Base-by-base conservation (phyloP, 2,113 vertebrate species). In the Pangasianodon gigas region DNA sequence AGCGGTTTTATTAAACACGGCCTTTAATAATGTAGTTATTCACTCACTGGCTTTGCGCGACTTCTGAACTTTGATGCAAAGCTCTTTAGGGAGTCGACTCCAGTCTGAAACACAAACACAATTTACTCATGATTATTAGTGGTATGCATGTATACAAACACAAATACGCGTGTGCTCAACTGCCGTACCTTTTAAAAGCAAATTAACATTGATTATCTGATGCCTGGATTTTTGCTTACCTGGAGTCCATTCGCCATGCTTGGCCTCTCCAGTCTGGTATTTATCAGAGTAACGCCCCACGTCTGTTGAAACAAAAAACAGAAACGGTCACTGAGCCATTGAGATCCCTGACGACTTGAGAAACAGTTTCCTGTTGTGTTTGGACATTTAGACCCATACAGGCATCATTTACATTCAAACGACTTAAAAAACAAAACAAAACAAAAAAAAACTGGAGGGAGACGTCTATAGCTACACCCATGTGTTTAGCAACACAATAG, bases 271-370 rank as follows among this genome's bases (percentile, higher is more conserved):
- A 46, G 89, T 94, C 93, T 97, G 97, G 87, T 97, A 97, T 82
- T 97, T 97, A 92, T 97, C 97, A 0, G 97, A 97, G 92, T 97
- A 97, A 24, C 97, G 96, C 14, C 95, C 96, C 48, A 97, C 96
- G 93, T 97, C 95, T 97, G 85, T n/a, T 75, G 65, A 52, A 54
- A 87, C 32, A 77, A 52, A 71, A 19, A n/a, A 29, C 84, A 51
- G 62, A 85, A 85, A 44, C 65, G 21, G 19, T 13, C n/a, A 44
- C 58, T 32, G 21, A 16, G 56, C 37, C 56, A 10, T 84, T 84
- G 37, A 60, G 82, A 44, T 44, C 1, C 56, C 37, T 83, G 81
- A 83, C 4, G 32, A 58, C 19, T 4, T 37, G n/a, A 11, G 16
- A n/a, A 82, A 82, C 3, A 3, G 21, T 44, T 84, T 44, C 9